phyloP scores from a whole-genome alignment of 2,888 invertebrate species.

The Rotaria socialis region DNA sequence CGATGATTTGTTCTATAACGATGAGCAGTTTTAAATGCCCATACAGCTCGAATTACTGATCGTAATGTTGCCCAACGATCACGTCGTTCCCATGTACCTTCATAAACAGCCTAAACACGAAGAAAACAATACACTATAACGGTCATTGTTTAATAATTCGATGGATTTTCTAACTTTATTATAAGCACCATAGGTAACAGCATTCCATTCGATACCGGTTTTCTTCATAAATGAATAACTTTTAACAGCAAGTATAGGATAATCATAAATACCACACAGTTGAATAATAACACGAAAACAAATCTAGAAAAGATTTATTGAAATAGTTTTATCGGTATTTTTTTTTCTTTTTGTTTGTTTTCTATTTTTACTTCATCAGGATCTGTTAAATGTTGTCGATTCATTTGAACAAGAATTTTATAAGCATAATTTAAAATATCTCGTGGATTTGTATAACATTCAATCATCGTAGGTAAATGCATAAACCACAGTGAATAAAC shows the following conservation, averaged over 20 bases:
- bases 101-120: not conserved
- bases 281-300: slow-evolving; percentile 98
- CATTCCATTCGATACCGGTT: slow-evolving; percentile 88
- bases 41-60: not conserved
- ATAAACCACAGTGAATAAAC: slow-evolving; percentile 82
- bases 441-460: slow-evolving; percentile 35
- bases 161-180: slow-evolving; percentile 63
- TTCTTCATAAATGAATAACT: slow-evolving; percentile 66
- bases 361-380: slow-evolving; percentile 74
- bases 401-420: slow-evolving; percentile 79
- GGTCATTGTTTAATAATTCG: too few relatives aligned
- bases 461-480: slow-evolving; percentile 79
- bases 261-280: slow-evolving; percentile 85
- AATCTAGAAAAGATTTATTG: slow-evolving; percentile 63
- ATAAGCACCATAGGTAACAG: slow-evolving; percentile 88
- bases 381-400: slow-evolving; percentile 73
- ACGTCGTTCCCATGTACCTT: slow-evolving; percentile 20
- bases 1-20: not conserved
- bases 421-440: slow-evolving; percentile 65
- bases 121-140: too few relatives aligned
- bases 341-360: not conserved
- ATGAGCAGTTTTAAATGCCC: slow-evolving; percentile 29
- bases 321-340: not conserved
- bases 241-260: slow-evolving; percentile 88
- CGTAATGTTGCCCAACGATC: slow-evolving; percentile 37